These are phyloP conservation scores for Volucella inanis DNA, from an alignment of 2,888 invertebrate species.

Conservation along the genomic window DNA sequence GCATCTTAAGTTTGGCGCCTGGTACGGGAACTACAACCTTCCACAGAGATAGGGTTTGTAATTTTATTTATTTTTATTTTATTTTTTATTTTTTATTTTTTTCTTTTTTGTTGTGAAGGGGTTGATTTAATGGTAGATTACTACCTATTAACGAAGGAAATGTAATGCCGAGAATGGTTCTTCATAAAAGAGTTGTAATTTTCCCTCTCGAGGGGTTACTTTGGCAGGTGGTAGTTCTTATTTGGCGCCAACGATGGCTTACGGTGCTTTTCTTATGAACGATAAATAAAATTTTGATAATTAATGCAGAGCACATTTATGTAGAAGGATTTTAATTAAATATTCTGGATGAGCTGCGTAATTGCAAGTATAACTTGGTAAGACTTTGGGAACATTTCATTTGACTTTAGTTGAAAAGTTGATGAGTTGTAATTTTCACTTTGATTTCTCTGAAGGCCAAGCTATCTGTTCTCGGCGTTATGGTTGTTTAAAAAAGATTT, in stretches of 20 bases:
- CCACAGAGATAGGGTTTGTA: not conserved
- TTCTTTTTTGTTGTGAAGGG: not conserved
- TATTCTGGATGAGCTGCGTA: constrained; percentile 29
- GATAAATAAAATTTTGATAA: constrained; percentile 38
- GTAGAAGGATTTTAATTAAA: constrained; percentile 52
- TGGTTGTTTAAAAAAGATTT: not conserved
- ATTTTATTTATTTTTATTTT: too few species aligned
- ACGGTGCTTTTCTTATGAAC: not conserved
- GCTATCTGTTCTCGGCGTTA: not conserved
- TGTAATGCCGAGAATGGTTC: constrained; percentile 30
- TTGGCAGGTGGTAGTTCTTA: not conserved
- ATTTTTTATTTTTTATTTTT: too few species aligned
- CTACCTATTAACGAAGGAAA: constrained; percentile 21
- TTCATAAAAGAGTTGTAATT: constrained; percentile 32
- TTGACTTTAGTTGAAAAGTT: constrained; percentile 17
- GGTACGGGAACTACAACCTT: too few species aligned
- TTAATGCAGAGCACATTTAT: constrained; percentile 17
- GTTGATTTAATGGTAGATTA: constrained; percentile 15
- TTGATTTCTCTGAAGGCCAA: constrained; percentile 15
- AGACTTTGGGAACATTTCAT: constrained; percentile 8
- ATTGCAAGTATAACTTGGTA: constrained; percentile 3
- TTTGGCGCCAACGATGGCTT: not conserved
- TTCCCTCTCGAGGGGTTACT: not conserved
- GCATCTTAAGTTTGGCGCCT: constrained; percentile 26
- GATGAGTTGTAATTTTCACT: constrained; percentile 19